A percentile compares a stretch with the other conserved stretches of the same genome.
Conservation (phyloP, 1,140 invertebrate genomes). For the Papilio machaon region DNA sequence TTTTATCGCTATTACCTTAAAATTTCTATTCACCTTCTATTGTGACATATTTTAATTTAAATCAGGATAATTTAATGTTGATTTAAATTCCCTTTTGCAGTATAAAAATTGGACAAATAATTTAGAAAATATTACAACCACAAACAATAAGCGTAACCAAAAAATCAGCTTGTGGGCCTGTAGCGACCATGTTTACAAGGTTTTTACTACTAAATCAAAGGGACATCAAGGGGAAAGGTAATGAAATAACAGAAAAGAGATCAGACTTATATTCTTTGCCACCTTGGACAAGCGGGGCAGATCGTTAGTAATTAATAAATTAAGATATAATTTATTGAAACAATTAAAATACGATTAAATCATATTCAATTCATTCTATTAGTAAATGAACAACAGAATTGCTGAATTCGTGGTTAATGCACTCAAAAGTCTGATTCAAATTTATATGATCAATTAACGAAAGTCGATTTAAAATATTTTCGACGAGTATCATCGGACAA, state of each 20-base stretch:
- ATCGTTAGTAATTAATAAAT: not conserved
- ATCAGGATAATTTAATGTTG: too few relatives aligned
- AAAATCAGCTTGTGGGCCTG: too few relatives aligned
- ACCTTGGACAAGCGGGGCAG: too few relatives aligned
- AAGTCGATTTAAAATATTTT: conserved; percentile 47
- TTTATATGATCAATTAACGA: conserved; percentile 37
- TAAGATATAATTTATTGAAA: not conserved
- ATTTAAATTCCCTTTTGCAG: too few relatives aligned
- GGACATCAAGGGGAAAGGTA: too few relatives aligned
- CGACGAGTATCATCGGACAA: conserved; percentile 59
- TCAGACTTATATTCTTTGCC: too few relatives aligned
- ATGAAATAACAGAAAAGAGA: too few relatives aligned
- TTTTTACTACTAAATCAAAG: too few relatives aligned
- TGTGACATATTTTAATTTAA: not conserved
- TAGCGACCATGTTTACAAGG: too few relatives aligned
- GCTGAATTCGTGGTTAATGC: not conserved
- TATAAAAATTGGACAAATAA: too few relatives aligned
- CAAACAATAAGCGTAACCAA: too few relatives aligned
- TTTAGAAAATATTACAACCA: too few relatives aligned
- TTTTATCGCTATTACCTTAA: not conserved
- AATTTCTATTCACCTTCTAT: not conserved
- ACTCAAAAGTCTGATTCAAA: conserved; percentile 31
- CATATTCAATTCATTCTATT: not conserved
- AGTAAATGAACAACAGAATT: conserved; percentile 28
- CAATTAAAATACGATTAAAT: conserved; percentile 7